phyloP scores from a whole-genome alignment of 2,888 invertebrate genomes.

The Loripinus fragilis region DNA sequence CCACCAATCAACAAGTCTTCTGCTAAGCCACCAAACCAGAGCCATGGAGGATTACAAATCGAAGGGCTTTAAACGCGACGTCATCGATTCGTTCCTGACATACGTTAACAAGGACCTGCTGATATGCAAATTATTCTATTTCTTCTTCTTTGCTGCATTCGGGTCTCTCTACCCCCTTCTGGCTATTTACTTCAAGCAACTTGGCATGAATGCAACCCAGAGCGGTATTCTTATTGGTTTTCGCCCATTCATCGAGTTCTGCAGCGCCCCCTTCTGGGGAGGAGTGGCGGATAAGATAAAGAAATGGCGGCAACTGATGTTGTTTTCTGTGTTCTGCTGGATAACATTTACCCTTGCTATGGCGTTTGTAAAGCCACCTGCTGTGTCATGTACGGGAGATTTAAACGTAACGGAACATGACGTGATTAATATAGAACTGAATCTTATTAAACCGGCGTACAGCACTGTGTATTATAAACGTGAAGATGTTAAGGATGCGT shows the following conservation, averaged over 20 bases:
- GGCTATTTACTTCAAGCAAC: slow-evolving; percentile 99
- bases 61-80: slow-evolving; percentile 62
- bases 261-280: slow-evolving; percentile 99
- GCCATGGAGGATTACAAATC: slow-evolving; percentile 50
- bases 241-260: slow-evolving; percentile 98
- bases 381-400: slow-evolving; percentile 93
- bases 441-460: slow-evolving; percentile 88
- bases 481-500: slow-evolving; percentile 96
- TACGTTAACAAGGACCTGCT: slow-evolving; percentile 86
- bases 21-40: too few species aligned
- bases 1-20: too few species aligned
- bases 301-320: slow-evolving; percentile 88
- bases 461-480: slow-evolving; percentile 95
- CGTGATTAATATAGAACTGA: slow-evolving; percentile 41
- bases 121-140: slow-evolving; percentile 98
- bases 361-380: slow-evolving; percentile 97
- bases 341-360: slow-evolving; percentile 98
- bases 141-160: slow-evolving; percentile 99
- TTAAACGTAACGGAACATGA: slow-evolving; percentile 83
- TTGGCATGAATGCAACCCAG: slow-evolving; percentile 99
- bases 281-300: slow-evolving; percentile 93
- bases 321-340: slow-evolving; percentile 97
- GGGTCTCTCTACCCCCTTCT: slow-evolving; percentile 98
- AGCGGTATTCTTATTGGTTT: slow-evolving; percentile 94
- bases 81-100: slow-evolving; percentile 75